Evolutionary conservation across 2,797 vertebrate genomes (phyloP).

Genomic region (Smutsia gigantea): DNA sequence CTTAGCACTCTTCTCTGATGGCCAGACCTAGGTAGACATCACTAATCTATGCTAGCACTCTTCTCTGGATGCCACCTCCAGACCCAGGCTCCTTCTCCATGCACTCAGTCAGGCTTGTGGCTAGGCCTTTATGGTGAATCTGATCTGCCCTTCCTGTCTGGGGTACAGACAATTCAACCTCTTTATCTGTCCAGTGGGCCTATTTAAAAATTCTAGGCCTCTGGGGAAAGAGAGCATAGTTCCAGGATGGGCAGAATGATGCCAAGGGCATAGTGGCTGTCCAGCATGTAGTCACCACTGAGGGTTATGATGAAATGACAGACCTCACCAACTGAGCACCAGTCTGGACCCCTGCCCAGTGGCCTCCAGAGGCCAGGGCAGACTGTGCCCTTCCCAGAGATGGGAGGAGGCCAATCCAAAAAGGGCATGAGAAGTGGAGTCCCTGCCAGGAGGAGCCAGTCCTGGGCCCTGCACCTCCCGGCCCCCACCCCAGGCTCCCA

Average conservation of each 20-base stretch:
- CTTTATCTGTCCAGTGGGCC: not conserved
- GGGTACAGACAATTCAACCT: not conserved
- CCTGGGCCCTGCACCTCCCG: not conserved
- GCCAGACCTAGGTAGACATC: slow-evolving; percentile 30
- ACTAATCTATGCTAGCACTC: not conserved
- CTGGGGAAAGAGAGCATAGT: not conserved
- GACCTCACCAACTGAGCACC: not conserved
- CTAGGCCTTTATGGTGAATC: not conserved
- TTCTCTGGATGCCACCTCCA: not conserved
- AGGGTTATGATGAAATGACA: not conserved
- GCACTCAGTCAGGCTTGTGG: not conserved
- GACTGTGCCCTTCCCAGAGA: not conserved
- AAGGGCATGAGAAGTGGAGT: not conserved
- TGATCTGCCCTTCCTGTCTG: not conserved
- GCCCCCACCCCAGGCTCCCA: rapidly evolving
- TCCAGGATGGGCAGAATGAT: not conserved
- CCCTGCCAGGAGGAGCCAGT: not conserved
- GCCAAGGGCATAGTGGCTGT: not conserved
- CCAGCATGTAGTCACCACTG: not conserved
- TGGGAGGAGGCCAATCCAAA: not conserved
- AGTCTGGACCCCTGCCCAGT: not conserved
- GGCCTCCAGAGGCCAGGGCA: not conserved
- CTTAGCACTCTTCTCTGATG: not conserved
- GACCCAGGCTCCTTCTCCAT: not conserved
- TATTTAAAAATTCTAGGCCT: slow-evolving; percentile 47